Conservation (phyloP, 2,797 vertebrate genomes). For the Caiman crocodilus region DNA sequence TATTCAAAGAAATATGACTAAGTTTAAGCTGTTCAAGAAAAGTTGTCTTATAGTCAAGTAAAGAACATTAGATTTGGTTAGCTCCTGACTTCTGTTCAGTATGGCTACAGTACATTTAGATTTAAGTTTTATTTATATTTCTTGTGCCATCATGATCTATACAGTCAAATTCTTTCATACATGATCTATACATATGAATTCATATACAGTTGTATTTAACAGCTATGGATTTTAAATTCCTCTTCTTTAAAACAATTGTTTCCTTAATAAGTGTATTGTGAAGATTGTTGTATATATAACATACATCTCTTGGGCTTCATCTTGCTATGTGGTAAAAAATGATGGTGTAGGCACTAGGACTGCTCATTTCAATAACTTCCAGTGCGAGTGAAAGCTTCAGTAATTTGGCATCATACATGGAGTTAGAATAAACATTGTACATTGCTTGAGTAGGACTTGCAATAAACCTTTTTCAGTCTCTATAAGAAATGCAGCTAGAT, state of each 20-base stretch:
- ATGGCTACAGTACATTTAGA: too few relatives aligned
- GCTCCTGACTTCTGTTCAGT: neutral
- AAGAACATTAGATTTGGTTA: neutral
- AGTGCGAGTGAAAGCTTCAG: neutral
- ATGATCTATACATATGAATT: too few relatives aligned
- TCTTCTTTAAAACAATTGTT: conserved; percentile 8
- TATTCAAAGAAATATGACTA: neutral
- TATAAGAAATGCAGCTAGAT: neutral
- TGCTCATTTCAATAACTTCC: neutral
- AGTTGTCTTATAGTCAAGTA: neutral
- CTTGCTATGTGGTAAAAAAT: neutral
- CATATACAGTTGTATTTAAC: too few relatives aligned
- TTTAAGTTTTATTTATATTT: too few relatives aligned
- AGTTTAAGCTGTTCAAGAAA: neutral
- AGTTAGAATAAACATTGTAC: neutral
- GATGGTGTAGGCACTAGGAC: rapidly evolving
- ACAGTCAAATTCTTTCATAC: too few relatives aligned
- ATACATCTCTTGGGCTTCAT: too few relatives aligned
- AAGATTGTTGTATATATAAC: neutral
- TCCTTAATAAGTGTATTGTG: neutral
- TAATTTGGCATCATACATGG: neutral
- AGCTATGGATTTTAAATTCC: too few relatives aligned
- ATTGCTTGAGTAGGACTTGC: neutral
- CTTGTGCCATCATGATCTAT: too few relatives aligned
- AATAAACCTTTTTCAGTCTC: neutral